These are phyloP conservation scores for Plutomurus gul DNA, from an alignment of 1,140 invertebrate genomes.

Conservation along the genomic window DNA sequence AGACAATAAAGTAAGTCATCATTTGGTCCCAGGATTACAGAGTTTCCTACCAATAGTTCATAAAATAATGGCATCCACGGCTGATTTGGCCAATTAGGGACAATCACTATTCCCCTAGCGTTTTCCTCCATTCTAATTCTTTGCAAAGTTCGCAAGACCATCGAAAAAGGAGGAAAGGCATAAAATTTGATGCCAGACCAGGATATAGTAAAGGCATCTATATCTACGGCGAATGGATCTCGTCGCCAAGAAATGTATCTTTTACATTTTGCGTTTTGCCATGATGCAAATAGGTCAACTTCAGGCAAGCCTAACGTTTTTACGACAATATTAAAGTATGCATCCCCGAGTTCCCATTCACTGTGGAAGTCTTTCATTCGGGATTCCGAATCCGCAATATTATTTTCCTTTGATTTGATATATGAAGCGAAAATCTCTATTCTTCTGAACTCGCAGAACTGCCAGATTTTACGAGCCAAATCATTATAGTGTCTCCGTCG, in stretches of 20 bases:
- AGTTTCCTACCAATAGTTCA: background rate
- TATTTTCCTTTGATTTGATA: no score
- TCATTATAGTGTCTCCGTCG: no score
- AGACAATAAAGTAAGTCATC: background rate
- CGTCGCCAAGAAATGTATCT: background rate
- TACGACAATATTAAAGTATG: no score
- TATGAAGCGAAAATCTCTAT: conserved; percentile 15
- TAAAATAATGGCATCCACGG: conserved; percentile 26
- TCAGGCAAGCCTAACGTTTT: no score
- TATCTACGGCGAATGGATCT: background rate
- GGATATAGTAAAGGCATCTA: conserved; percentile 5
- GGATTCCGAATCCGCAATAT: no score
- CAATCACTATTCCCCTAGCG: conserved; percentile 26
- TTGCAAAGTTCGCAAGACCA: background rate
- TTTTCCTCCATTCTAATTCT: conserved; percentile 13
- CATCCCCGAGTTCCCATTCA: no score
- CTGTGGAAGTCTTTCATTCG: no score
- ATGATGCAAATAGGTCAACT: conserved; percentile 28
- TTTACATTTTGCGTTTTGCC: background rate
- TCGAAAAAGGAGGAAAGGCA: conserved; percentile 18
- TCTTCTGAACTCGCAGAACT: background rate
- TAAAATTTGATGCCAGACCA: background rate
- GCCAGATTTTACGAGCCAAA: background rate
- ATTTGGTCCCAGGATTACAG: background rate
- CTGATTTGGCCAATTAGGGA: conserved; percentile 34